These are phyloP conservation scores for Lepidostoma basale DNA, from an alignment of 1,140 invertebrate species.

Conservation along the genomic window DNA sequence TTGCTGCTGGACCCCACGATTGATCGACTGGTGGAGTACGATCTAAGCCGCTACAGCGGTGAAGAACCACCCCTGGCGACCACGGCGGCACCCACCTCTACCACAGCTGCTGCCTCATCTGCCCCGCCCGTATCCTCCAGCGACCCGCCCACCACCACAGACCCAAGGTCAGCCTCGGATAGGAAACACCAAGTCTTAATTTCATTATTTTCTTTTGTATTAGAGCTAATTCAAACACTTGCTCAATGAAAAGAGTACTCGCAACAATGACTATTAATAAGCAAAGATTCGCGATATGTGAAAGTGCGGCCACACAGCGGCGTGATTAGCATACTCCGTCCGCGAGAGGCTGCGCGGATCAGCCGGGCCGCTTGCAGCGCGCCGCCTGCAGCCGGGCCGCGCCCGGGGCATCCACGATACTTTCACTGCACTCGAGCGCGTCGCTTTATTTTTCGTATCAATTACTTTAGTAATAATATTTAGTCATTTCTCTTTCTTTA, in stretches of 20 bases:
- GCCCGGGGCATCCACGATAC: background rate
- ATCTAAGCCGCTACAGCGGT: constrained; percentile 66
- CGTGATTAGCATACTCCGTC: too few species aligned
- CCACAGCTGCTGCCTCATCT: constrained; percentile 36
- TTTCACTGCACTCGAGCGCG: constrained; percentile 23
- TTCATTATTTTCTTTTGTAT: too few species aligned
- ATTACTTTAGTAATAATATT: constrained; percentile 26
- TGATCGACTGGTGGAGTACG: constrained; percentile 76
- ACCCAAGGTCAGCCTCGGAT: constrained; percentile 51
- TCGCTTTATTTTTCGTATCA: constrained; percentile 21
- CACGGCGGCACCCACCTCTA: constrained; percentile 42
- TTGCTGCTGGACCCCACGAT: constrained; percentile 77
- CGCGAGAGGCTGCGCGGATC: background rate
- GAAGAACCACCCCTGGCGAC: constrained; percentile 48
- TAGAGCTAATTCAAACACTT: too few species aligned
- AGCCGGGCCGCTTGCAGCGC: background rate
- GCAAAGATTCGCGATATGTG: too few species aligned
- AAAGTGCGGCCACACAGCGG: too few species aligned
- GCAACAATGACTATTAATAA: too few species aligned
- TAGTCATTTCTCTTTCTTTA: constrained; percentile 23
- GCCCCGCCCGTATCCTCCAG: constrained; percentile 49
- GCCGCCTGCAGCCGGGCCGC: background rate
- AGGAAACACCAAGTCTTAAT: too few species aligned
- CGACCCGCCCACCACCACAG: constrained; percentile 54
- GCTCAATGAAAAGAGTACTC: too few species aligned